Conservation (phyloP, 1,140 invertebrate species). For the Bacillus rossius region DNA sequence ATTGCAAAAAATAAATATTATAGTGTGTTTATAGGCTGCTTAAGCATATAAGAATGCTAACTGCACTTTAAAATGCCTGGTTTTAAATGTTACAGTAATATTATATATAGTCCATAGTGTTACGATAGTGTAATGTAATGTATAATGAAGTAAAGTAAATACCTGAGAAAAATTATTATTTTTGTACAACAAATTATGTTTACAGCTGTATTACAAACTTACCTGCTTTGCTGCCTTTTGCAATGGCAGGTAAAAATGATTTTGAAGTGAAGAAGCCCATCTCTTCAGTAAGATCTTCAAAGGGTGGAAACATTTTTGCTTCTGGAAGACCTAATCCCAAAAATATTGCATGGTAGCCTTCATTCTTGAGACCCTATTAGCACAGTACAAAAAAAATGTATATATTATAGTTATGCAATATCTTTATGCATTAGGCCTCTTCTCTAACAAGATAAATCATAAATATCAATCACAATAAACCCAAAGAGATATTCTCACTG, state of each 20-base stretch:
- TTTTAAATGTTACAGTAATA: too few species aligned
- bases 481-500: background rate
- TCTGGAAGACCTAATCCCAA: constrained; percentile 93
- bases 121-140: too few species aligned
- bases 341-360: constrained; percentile 77
- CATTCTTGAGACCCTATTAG: constrained; percentile 54
- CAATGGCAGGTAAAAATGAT: constrained; percentile 83
- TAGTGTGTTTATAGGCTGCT: too few species aligned
- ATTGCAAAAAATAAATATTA: too few species aligned
- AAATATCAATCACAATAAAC: background rate
- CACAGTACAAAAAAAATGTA: constrained; percentile 1
- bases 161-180: too few species aligned
- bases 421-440: background rate
- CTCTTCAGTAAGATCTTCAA: constrained; percentile 65
- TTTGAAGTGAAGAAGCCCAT: constrained; percentile 97
- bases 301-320: constrained; percentile 76
- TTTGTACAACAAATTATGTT: too few species aligned
- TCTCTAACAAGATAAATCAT: background rate
- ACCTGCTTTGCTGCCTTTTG: constrained; percentile 84
- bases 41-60: too few species aligned
- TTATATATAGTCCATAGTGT: too few species aligned
- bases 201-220: too few species aligned
- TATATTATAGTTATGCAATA: background rate
- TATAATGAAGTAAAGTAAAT: too few species aligned
- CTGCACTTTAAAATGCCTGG: too few species aligned